Conservation (phyloP, 2,888 invertebrate genomes). For the Rhodophaea formosa region DNA sequence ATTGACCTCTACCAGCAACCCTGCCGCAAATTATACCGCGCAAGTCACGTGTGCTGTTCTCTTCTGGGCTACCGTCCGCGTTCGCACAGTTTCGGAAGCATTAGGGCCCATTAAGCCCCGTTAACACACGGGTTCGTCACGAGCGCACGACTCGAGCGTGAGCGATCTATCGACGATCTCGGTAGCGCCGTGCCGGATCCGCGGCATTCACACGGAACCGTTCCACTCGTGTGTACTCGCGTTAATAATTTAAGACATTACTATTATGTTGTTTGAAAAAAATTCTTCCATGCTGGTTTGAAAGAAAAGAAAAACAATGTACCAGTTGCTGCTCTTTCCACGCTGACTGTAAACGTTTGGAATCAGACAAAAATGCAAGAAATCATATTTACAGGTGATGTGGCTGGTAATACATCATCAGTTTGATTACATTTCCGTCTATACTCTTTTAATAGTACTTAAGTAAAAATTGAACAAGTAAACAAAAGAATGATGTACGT, state of each 20-base stretch:
- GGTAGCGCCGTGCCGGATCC: constrained; percentile 62
- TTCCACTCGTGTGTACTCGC: constrained; percentile 36
- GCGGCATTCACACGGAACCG: constrained; percentile 68
- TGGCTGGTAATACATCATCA: too few species aligned
- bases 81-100: constrained; percentile 82
- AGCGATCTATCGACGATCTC: constrained; percentile 77
- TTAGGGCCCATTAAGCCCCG: constrained; percentile 80
- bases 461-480: too few species aligned
- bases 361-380: too few species aligned
- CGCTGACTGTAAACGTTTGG: too few species aligned
- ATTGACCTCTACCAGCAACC: not conserved
- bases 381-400: too few species aligned
- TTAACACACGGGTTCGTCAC: constrained; percentile 77
- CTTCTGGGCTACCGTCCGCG: constrained; percentile 72
- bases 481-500: too few species aligned
- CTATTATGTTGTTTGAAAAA: not conserved
- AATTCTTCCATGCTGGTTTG: too few species aligned
- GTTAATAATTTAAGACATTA: not conserved
- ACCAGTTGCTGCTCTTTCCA: too few species aligned
- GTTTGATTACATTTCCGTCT: too few species aligned
- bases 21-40: constrained; percentile 59
- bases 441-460: too few species aligned
- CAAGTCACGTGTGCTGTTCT: constrained; percentile 69
- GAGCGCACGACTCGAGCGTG: constrained; percentile 72
- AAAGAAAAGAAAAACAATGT: too few species aligned